Conservation (phyloP, 2,888 invertebrate genomes). For the Lycia hirtaria region DNA sequence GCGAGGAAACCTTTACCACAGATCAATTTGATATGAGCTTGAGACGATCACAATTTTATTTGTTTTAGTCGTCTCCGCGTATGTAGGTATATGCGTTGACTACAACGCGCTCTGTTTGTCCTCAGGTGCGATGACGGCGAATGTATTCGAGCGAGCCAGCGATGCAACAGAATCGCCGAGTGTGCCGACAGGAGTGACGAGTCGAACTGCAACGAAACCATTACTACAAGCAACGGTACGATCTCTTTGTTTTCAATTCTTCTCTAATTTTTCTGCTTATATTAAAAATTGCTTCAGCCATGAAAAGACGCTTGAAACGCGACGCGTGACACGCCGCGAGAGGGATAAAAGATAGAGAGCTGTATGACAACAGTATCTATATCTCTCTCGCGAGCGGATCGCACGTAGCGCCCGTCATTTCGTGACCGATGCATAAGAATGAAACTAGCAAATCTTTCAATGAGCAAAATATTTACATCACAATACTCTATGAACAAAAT, state of each 20-base stretch:
- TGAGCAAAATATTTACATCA: no score
- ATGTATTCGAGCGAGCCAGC: slow-evolving; percentile 70
- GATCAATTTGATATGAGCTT: background rate
- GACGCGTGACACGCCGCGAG: no score
- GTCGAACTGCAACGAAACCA: slow-evolving; percentile 73
- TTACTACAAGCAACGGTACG: slow-evolving; percentile 55
- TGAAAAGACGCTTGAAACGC: no score
- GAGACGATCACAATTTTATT: background rate
- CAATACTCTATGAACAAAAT: no score
- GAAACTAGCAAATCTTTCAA: no score
- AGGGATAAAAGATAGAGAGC: no score
- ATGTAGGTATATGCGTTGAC: slow-evolving; percentile 8
- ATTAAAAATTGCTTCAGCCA: no score
- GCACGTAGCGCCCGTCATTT: no score
- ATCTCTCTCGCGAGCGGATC: no score
- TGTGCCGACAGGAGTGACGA: slow-evolving; percentile 87
- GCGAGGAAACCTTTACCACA: background rate
- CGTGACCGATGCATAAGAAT: no score
- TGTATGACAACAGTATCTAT: no score
- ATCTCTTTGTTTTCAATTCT: background rate
- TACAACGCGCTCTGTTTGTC: slow-evolving; percentile 45
- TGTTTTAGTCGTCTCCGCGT: background rate
- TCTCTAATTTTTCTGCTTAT: background rate
- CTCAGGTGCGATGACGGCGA: slow-evolving; percentile 75
- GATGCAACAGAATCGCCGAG: slow-evolving; percentile 86